Conservation (phyloP, 1,140 invertebrate species). For the Drosophila watanabei region DNA sequence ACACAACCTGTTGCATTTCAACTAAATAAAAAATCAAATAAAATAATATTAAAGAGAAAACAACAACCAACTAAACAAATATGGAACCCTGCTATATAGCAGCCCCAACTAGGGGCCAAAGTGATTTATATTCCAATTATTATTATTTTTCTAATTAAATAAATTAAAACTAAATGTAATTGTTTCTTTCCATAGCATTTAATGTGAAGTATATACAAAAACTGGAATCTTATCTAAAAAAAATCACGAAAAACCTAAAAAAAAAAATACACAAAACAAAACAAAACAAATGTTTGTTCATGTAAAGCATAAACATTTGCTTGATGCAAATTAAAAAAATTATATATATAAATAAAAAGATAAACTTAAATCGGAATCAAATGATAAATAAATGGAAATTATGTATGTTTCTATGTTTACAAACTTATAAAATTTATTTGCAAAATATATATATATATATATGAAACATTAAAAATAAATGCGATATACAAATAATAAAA, state of each 20-base stretch:
- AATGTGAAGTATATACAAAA: conserved; percentile 63
- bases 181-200: conserved; percentile 68
- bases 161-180: conserved; percentile 72
- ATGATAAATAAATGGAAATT: conserved; percentile 59
- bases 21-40: conserved; percentile 26
- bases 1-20: conserved; percentile 56
- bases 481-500: conserved; percentile 75
- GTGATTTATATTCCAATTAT: conserved; percentile 84
- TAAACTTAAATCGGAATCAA: conserved; percentile 55
- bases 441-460: conserved; percentile 68
- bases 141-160: conserved; percentile 83
- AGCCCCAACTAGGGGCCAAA: conserved; percentile 62
- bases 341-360: conserved; percentile 40
- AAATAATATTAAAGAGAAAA: neutral
- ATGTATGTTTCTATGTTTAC: conserved; percentile 73
- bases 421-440: conserved; percentile 70
- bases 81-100: conserved; percentile 49
- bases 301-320: conserved; percentile 61
- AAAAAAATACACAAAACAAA: conserved; percentile 47
- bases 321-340: conserved; percentile 55
- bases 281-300: conserved; percentile 59
- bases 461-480: conserved; percentile 79
- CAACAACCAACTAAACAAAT: conserved; percentile 34
- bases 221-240: conserved; percentile 58
- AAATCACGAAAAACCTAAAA: conserved; percentile 34